Percentiles rank a stretch among this genome's conserved stretches.
phyloP scores from a whole-genome alignment of 2,113 vertebrate species.

The Stegastes partitus region DNA sequence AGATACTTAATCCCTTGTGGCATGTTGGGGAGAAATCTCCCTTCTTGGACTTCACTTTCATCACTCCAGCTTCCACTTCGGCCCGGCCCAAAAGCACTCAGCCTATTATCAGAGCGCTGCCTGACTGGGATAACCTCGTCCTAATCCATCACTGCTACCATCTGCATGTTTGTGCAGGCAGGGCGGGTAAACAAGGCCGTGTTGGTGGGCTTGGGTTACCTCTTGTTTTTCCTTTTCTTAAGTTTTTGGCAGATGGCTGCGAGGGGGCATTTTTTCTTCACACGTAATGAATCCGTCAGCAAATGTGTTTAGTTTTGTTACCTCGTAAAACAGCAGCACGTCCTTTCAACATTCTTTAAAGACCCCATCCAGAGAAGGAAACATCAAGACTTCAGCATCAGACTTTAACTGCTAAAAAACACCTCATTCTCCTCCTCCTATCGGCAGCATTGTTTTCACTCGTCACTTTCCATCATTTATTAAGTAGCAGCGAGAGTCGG shows the following conservation, averaged over 20 bases:
- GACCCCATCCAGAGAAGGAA: slow-evolving; percentile 65
- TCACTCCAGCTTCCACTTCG: slow-evolving; percentile 66
- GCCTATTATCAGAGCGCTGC: slow-evolving; percentile 62
- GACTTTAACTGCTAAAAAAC: slow-evolving; percentile 31
- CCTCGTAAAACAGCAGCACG: slow-evolving; percentile 70
- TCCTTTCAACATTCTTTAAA: slow-evolving; percentile 56
- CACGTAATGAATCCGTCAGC: slow-evolving; percentile 81
- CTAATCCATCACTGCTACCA: slow-evolving; percentile 83
- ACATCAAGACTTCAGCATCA: slow-evolving; percentile 25
- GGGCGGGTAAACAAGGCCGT: slow-evolving; percentile 75
- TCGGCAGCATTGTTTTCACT: background rate
- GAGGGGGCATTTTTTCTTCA: slow-evolving; percentile 66
- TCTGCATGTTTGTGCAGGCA: slow-evolving; percentile 81
- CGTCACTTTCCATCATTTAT: slow-evolving; percentile 19
- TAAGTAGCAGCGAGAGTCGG: slow-evolving; percentile 4
- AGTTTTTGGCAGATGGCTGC: slow-evolving; percentile 64
- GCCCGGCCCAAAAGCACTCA: slow-evolving; percentile 56
- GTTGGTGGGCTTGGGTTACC: slow-evolving; percentile 78
- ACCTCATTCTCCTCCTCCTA: background rate
- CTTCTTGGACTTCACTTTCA: slow-evolving; percentile 75
- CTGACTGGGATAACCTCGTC: slow-evolving; percentile 71
- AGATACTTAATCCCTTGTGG: slow-evolving; percentile 77
- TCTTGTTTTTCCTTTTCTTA: slow-evolving; percentile 36
- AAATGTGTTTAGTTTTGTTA: slow-evolving; percentile 75
- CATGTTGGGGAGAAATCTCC: slow-evolving; percentile 70